A percentile compares a stretch with the other conserved stretches of the same genome.
Evolutionary conservation across 2,888 invertebrate species (phyloP).

Genomic region (Synanthedon formicaeformis): DNA sequence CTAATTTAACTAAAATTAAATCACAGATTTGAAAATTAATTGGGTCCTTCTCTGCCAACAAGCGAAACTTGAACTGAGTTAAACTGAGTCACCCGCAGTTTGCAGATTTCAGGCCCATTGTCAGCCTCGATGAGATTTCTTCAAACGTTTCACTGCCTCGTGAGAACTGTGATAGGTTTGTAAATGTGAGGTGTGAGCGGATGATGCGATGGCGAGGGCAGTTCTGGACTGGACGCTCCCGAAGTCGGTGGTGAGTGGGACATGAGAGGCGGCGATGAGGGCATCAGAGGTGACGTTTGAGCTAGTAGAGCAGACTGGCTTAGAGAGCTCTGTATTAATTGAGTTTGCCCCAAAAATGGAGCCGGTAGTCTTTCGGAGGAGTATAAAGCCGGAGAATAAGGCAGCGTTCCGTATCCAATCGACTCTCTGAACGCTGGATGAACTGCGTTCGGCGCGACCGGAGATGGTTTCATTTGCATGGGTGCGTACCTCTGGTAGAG

Average conservation of each 20-base stretch:
- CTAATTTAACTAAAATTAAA: slow-evolving; percentile 42
- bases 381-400: slow-evolving; percentile 49
- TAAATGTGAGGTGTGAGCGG: slow-evolving; percentile 58
- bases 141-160: slow-evolving; percentile 49
- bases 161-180: slow-evolving; percentile 70
- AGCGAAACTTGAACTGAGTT: background rate
- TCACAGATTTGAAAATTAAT: slow-evolving; percentile 40
- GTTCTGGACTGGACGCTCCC: slow-evolving; percentile 52
- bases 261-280: slow-evolving; percentile 52
- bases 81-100: background rate
- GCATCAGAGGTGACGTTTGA: slow-evolving; percentile 36
- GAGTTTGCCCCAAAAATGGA: slow-evolving; percentile 36
- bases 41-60: background rate
- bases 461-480: slow-evolving; percentile 64
- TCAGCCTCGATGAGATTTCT: slow-evolving; percentile 22
- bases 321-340: slow-evolving; percentile 32
- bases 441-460: slow-evolving; percentile 62
- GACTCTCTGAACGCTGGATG: slow-evolving; percentile 65
- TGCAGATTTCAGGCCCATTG: slow-evolving; percentile 8
- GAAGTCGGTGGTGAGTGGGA: slow-evolving; percentile 46
- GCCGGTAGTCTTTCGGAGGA: slow-evolving; percentile 37
- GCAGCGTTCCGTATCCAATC: slow-evolving; percentile 46
- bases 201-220: slow-evolving; percentile 48
- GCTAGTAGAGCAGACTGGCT: slow-evolving; percentile 31
- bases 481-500: slow-evolving; percentile 77